A percentile compares a stretch with the other conserved stretches of the same genome.
These are phyloP conservation scores for Danaus plexippus DNA, from an alignment of 1,140 invertebrate genomes.

Conservation along the genomic window DNA sequence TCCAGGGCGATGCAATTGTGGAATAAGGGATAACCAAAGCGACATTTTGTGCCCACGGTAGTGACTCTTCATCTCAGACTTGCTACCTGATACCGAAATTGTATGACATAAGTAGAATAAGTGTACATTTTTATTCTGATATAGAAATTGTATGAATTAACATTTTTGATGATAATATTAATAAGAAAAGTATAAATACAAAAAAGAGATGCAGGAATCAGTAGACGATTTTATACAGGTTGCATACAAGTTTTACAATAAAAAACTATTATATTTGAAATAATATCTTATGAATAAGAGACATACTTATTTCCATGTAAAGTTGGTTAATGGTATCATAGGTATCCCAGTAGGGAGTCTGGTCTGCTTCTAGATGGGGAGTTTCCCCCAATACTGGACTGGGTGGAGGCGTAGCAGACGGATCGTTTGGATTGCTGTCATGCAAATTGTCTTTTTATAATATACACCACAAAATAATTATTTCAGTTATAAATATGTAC, in stretches of 20 bases:
- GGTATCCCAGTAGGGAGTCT: slow-evolving; percentile 85
- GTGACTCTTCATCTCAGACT: slow-evolving; percentile 85
- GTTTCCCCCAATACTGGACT: slow-evolving; percentile 50
- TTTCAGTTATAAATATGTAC: no score
- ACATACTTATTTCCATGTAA: slow-evolving; percentile 85
- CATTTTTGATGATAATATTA: no score
- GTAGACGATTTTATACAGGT: no score
- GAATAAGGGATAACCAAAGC: slow-evolving; percentile 92
- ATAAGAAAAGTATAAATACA: no score
- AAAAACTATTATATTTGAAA: no score
- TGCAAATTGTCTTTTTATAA: slow-evolving; percentile 8
- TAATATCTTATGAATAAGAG: slow-evolving; percentile 2
- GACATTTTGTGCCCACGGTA: slow-evolving; percentile 93
- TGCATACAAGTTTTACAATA: no score
- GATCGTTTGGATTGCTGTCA: slow-evolving; percentile 79
- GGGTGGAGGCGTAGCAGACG: slow-evolving; percentile 57
- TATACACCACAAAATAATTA: no score
- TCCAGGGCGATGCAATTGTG: slow-evolving; percentile 86
- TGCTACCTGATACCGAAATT: slow-evolving; percentile 72
- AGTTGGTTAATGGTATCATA: slow-evolving; percentile 92
- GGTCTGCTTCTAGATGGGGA: slow-evolving; percentile 35
- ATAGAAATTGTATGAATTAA: no score
- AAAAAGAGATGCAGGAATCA: no score
- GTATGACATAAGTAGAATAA: slow-evolving; percentile 20
- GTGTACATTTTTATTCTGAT: no score